Conservation (phyloP, 2,797 vertebrate genomes). For the Xenentodon cancila region DNA sequence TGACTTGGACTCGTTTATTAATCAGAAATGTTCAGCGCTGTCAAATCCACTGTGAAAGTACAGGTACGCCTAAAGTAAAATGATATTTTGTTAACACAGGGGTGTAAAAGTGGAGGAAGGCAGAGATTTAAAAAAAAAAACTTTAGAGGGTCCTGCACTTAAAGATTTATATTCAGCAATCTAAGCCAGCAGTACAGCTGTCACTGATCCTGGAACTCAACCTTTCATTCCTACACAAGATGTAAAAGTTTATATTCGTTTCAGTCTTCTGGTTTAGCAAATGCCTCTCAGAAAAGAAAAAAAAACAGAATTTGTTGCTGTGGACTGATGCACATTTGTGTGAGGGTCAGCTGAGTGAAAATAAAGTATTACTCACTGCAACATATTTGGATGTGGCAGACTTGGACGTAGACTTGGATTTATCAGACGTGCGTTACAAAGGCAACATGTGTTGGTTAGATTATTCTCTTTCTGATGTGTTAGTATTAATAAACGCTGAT, state of each 20-base stretch:
- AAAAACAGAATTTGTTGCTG: no score
- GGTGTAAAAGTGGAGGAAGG: constrained; percentile 2
- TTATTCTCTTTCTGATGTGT: no score
- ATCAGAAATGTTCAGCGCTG: not conserved
- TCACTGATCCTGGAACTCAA: not conserved
- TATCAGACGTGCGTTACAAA: no score
- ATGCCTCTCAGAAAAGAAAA: no score
- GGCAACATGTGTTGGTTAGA: no score
- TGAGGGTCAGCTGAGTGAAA: no score
- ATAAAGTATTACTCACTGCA: no score
- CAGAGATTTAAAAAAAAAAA: not conserved
- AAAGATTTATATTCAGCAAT: constrained; percentile 3
- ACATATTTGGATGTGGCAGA: no score
- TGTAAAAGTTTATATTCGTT: not conserved
- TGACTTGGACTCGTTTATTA: no score
- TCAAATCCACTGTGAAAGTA: not conserved
- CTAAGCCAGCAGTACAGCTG: not conserved
- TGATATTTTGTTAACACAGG: not conserved
- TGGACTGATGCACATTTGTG: no score
- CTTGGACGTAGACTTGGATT: no score
- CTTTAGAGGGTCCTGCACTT: constrained; percentile 2
- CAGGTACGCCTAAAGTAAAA: not conserved
- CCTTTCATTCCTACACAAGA: not conserved
- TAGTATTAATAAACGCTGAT: no score
- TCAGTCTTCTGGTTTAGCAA: not conserved